These are phyloP conservation scores for Lepus townsendii DNA, from an alignment of 2,797 vertebrate genomes.

Conservation along the genomic window DNA sequence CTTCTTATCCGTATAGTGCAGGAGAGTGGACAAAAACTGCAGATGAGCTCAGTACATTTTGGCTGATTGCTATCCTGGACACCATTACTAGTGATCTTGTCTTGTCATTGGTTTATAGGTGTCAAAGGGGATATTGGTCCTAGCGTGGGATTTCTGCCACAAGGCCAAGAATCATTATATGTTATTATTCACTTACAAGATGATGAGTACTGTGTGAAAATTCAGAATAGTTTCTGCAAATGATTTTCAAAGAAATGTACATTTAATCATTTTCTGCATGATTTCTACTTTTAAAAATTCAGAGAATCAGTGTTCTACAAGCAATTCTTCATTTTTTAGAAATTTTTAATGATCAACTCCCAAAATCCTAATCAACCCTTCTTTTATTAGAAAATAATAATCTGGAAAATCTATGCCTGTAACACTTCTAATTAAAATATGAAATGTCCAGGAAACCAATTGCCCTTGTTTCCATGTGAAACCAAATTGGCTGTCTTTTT, in stretches of 20 bases:
- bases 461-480: conserved; percentile 5
- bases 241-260: conserved; percentile 52
- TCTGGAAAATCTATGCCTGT: background rate
- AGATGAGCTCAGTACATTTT: background rate
- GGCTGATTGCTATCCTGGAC: background rate
- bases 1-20: background rate
- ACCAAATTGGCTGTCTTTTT: background rate
- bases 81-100: conserved; percentile 58
- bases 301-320: conserved; percentile 20
- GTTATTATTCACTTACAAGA: conserved; percentile 51
- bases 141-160: background rate
- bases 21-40: background rate
- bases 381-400: conserved; percentile 10
- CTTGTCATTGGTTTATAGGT: conserved; percentile 64
- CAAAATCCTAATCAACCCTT: background rate
- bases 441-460: background rate
- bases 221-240: conserved; percentile 33
- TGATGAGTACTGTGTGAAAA: conserved; percentile 2
- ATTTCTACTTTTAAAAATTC: conserved; percentile 36
- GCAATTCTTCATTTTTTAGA: conserved; percentile 49
- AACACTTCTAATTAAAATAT: background rate
- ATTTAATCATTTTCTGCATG: conserved; percentile 35
- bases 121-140: background rate
- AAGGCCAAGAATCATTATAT: conserved; percentile 20
- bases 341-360: conserved; percentile 25